Conservation (phyloP, 2,888 invertebrate genomes). For the Conus canariensis region DNA sequence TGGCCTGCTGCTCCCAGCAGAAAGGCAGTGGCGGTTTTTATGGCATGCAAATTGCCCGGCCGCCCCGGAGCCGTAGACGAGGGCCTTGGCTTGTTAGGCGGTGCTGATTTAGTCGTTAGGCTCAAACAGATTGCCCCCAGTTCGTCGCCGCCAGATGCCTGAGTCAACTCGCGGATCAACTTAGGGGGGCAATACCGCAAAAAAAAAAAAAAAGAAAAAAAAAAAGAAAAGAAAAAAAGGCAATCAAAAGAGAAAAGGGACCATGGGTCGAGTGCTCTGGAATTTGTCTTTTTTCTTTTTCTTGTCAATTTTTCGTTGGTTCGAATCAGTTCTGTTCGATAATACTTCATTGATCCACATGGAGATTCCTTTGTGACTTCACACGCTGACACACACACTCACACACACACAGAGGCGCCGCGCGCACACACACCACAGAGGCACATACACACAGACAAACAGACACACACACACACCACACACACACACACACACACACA, state of each 20-base stretch:
- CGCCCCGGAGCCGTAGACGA: background rate
- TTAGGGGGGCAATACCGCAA: too few species aligned
- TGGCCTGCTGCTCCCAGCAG: background rate
- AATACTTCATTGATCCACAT: too few species aligned
- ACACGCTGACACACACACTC: constrained; percentile 16
- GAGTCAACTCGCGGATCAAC: too few species aligned
- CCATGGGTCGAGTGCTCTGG: too few species aligned
- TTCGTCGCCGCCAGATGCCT: background rate
- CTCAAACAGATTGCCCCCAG: background rate
- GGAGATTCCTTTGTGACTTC: too few species aligned
- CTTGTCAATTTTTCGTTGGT: too few species aligned
- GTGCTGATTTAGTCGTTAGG: constrained; percentile 10
- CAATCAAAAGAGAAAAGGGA: too few species aligned
- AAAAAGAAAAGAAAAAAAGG: background rate
- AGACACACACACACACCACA: background rate
- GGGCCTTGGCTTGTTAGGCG: background rate
- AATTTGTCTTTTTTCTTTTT: too few species aligned
- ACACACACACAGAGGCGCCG: constrained; percentile 19
- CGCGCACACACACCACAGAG: constrained; percentile 28
- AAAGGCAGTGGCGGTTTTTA: constrained; percentile 12
- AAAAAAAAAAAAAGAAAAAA: background rate
- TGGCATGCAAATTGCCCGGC: background rate
- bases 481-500: background rate
- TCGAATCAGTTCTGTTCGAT: too few species aligned
- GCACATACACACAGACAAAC: background rate